Percentiles rank a stretch among this genome's conserved stretches.
Evolutionary conservation across 2,888 invertebrate species (phyloP).

Genomic region (Cheilosia urbana): DNA sequence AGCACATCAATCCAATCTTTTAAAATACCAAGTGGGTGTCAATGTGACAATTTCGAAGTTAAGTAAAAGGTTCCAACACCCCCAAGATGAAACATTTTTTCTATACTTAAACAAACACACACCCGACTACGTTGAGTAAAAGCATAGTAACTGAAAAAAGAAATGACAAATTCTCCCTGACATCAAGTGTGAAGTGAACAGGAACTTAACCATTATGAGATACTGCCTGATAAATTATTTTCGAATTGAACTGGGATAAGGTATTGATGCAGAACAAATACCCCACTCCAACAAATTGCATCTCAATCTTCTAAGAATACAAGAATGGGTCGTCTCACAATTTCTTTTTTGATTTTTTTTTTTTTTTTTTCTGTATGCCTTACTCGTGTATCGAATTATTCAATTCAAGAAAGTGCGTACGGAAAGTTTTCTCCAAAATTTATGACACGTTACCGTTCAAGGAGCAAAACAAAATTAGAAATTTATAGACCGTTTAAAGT

Average conservation of each 20-base stretch:
- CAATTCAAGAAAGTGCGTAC: slow-evolving; percentile 5
- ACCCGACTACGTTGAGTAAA: neutral
- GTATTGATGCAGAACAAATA: neutral
- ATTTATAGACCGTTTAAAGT: slow-evolving; percentile 5
- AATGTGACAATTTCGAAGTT: too few species aligned
- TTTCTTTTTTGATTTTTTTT: neutral
- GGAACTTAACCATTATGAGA: neutral
- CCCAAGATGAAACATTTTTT: too few species aligned
- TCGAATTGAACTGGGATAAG: too few species aligned
- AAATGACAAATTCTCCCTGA: neutral
- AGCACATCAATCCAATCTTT: too few species aligned
- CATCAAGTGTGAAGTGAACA: slow-evolving; percentile 5
- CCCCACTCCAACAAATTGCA: neutral
- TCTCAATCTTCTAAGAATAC: too few species aligned
- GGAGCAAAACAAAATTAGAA: neutral
- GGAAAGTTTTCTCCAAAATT: neutral
- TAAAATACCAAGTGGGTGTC: too few species aligned
- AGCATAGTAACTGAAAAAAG: neutral
- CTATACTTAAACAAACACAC: neutral
- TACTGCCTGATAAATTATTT: neutral
- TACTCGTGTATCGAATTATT: neutral
- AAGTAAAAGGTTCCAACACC: too few species aligned
- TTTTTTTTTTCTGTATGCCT: neutral
- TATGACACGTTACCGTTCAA: slow-evolving; percentile 5
- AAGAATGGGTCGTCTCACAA: neutral